phyloP scores from a whole-genome alignment of 2,888 invertebrate genomes.

The Tipula unca region DNA sequence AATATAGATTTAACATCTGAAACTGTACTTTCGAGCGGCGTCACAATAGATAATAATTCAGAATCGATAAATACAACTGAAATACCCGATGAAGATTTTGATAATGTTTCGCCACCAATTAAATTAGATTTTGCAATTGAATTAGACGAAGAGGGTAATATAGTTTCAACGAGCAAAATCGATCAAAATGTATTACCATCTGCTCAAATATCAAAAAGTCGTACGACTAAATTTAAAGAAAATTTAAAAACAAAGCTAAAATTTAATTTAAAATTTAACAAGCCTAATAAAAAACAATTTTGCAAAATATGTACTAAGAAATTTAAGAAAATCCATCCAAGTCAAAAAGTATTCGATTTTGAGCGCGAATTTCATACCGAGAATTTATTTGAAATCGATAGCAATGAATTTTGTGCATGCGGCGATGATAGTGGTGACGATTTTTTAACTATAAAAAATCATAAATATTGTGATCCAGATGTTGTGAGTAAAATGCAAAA shows the following conservation, averaged over 20 bases:
- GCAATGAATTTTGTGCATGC: slow-evolving; percentile 36
- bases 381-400: slow-evolving; percentile 25
- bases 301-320: slow-evolving; percentile 39
- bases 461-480: slow-evolving; percentile 38
- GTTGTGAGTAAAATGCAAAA: slow-evolving; percentile 30
- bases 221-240: background rate
- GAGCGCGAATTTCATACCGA: slow-evolving; percentile 34
- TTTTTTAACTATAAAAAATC: slow-evolving; percentile 37
- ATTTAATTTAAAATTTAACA: slow-evolving; percentile 24
- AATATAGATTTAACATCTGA: background rate
- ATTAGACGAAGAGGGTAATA: background rate
- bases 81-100: background rate
- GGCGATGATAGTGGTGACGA: slow-evolving; percentile 30
- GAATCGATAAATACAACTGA: background rate
- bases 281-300: slow-evolving; percentile 32
- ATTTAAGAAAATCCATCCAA: slow-evolving; percentile 36
- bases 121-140: background rate
- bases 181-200: background rate
- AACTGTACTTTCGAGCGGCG: background rate
- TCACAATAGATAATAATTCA: background rate
- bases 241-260: slow-evolving; percentile 20
- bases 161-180: background rate
- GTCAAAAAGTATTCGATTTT: slow-evolving; percentile 38
- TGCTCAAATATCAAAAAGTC: background rate
- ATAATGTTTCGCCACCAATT: background rate